A percentile compares a stretch with the other conserved stretches of the same genome.
Conservation (phyloP, 2,888 invertebrate species). For the Sylvicola cinctus region DNA sequence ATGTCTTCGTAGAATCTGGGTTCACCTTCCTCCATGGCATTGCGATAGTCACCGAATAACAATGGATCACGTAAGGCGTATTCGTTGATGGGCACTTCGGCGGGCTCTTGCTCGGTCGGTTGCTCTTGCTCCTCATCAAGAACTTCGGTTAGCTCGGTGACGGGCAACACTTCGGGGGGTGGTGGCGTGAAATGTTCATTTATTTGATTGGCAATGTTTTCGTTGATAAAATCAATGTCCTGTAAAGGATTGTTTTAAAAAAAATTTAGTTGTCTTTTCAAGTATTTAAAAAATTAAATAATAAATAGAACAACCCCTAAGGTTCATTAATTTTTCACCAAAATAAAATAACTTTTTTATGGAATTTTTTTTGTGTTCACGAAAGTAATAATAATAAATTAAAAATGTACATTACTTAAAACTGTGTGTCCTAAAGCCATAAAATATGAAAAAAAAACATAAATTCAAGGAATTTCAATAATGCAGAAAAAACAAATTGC, state of each 20-base stretch:
- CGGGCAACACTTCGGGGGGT: conserved; percentile 5
- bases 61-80: conserved; percentile 63
- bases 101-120: not conserved
- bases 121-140: conserved; percentile 26
- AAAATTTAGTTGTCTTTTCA: too few relatives aligned
- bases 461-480: too few relatives aligned
- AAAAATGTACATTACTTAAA: too few relatives aligned
- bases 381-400: too few relatives aligned
- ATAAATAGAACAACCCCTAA: too few relatives aligned
- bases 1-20: conserved; percentile 71
- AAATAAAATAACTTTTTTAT: too few relatives aligned
- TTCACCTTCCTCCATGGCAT: conserved; percentile 62
- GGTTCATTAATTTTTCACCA: too few relatives aligned
- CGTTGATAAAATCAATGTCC: conserved; percentile 43
- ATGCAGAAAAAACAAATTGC: too few relatives aligned
- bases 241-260: conserved; percentile 13
- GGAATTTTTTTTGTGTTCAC: too few relatives aligned
- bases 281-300: too few relatives aligned
- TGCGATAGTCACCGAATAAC: conserved; percentile 75
- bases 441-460: too few relatives aligned
- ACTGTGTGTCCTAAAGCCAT: too few relatives aligned
- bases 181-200: conserved; percentile 24
- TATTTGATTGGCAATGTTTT: conserved; percentile 37
- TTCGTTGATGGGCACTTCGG: conserved; percentile 27
- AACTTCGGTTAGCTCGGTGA: conserved; percentile 16